A percentile compares a stretch with the other conserved stretches of the same genome.
Evolutionary conservation across 2,888 invertebrate genomes (phyloP).

Genomic region (Napeogenes sylphis): DNA sequence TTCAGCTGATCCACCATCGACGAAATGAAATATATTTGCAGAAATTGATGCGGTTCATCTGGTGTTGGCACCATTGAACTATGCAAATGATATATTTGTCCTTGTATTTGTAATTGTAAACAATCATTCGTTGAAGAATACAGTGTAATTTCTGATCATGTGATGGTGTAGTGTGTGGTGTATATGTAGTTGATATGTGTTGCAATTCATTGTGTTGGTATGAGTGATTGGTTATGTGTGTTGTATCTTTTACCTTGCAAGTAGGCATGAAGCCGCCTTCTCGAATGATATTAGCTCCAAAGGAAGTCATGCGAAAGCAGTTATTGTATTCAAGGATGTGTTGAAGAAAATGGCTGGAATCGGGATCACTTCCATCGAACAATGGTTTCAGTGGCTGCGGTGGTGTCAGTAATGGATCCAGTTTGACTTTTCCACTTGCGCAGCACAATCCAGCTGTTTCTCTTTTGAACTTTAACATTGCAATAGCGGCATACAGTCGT

Average conservation of each 20-base stretch:
- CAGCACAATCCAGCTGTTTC: slow-evolving; percentile 54
- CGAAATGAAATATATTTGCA: too few relatives aligned
- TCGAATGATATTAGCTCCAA: slow-evolving; percentile 39
- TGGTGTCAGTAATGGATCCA: slow-evolving; percentile 44
- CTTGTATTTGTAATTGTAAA: too few relatives aligned
- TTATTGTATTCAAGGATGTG: slow-evolving; percentile 39
- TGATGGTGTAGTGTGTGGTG: too few relatives aligned
- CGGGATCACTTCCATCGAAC: slow-evolving; percentile 34
- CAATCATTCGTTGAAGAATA: slow-evolving; percentile 28
- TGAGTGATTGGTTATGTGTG: slow-evolving; percentile 9
- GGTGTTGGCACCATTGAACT: too few relatives aligned
- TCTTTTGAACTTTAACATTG: too few relatives aligned
- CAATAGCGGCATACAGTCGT: too few relatives aligned
- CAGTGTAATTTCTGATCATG: slow-evolving; percentile 28
- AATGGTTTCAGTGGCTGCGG: slow-evolving; percentile 45
- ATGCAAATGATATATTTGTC: too few relatives aligned
- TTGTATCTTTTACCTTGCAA: slow-evolving; percentile 36
- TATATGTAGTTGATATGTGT: too few relatives aligned
- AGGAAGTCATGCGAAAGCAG: slow-evolving; percentile 42
- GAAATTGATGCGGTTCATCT: too few relatives aligned
- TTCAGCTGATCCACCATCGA: too few relatives aligned
- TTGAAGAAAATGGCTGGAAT: slow-evolving; percentile 38
- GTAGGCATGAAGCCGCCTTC: slow-evolving; percentile 38
- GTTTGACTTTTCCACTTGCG: slow-evolving; percentile 49
- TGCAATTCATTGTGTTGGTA: too few relatives aligned